Conservation (phyloP, 2,113 vertebrate species). For the Nasalis larvatus region DNA sequence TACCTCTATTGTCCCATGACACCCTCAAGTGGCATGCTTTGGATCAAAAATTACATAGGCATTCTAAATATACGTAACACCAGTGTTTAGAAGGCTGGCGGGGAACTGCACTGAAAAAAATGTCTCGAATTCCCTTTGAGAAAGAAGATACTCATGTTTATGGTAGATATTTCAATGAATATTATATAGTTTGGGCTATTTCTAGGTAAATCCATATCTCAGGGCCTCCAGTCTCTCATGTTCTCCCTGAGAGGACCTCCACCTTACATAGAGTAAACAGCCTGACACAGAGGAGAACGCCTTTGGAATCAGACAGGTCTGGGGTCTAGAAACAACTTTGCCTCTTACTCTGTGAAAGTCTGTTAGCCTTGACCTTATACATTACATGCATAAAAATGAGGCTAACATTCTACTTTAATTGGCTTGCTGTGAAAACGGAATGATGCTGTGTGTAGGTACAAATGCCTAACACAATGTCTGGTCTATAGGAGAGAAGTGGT, state of each 20-base stretch:
- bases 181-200: neutral
- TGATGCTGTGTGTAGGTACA: neutral
- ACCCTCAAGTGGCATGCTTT: neutral
- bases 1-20: neutral
- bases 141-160: neutral
- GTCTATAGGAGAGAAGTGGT: neutral
- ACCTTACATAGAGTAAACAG: neutral
- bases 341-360: neutral
- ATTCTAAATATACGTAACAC: neutral
- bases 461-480: neutral
- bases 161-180: neutral
- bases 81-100: neutral
- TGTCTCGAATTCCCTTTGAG: neutral
- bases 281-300: neutral
- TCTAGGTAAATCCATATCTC: neutral
- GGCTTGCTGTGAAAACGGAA: neutral
- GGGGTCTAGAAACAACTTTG: neutral
- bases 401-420: neutral
- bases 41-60: neutral
- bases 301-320: neutral
- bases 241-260: neutral
- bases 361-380: neutral
- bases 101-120: neutral
- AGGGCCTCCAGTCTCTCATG: neutral
- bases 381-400: neutral